Percentiles rank a stretch among this genome's conserved stretches.
These are phyloP conservation scores for Hyperoodon ampullatus DNA, from an alignment of 2,113 vertebrate genomes.

Conservation along the genomic window DNA sequence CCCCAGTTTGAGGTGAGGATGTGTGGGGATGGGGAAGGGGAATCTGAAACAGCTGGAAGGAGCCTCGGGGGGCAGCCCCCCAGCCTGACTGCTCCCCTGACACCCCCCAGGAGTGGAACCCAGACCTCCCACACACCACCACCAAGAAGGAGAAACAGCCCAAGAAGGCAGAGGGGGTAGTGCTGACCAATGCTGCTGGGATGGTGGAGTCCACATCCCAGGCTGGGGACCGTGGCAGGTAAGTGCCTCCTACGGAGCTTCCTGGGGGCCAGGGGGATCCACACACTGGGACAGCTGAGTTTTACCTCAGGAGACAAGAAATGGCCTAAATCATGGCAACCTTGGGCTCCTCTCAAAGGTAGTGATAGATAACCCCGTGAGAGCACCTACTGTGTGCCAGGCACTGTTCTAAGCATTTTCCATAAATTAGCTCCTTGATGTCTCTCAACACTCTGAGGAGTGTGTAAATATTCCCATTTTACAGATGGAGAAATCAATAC, in stretches of 20 bases:
- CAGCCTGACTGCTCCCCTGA: background rate
- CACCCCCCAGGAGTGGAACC: slow-evolving; percentile 94
- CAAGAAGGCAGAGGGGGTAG: slow-evolving; percentile 93
- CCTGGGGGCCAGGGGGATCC: background rate
- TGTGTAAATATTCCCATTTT: background rate
- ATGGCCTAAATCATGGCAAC: background rate
- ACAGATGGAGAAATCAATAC: background rate
- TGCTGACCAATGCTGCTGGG: slow-evolving; percentile 88
- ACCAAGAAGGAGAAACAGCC: slow-evolving; percentile 94
- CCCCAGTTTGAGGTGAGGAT: slow-evolving; percentile 95
- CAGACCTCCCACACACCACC: slow-evolving; percentile 92
- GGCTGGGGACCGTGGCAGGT: slow-evolving; percentile 95
- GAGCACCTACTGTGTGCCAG: background rate
- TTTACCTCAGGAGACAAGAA: background rate
- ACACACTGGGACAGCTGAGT: background rate
- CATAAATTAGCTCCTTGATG: background rate
- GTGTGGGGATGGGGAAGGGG: rapidly evolving
- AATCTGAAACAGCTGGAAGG: rapidly evolving
- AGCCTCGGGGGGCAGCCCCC: background rate
- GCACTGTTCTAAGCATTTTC: background rate
- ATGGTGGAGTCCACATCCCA: slow-evolving; percentile 90
- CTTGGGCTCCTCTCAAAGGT: background rate
- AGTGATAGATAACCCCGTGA: background rate
- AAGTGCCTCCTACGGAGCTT: slow-evolving; percentile 38
- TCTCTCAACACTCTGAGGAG: background rate